These are phyloP conservation scores for Strigamia crassipes DNA, from an alignment of 2,888 invertebrate species.

Conservation along the genomic window DNA sequence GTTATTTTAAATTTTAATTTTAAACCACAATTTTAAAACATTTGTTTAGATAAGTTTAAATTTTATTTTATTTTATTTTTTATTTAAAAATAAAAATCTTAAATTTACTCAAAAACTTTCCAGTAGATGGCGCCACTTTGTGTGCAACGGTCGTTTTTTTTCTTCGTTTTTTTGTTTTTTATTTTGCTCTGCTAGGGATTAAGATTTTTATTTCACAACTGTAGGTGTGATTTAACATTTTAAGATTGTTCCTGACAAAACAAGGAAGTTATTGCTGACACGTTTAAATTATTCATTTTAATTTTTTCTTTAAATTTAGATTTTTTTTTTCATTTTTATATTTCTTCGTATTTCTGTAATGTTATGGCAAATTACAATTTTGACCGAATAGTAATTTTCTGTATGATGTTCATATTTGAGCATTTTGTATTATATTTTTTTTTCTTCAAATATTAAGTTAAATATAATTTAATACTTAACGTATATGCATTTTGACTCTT, in stretches of 20 bases:
- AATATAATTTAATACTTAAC: too few species aligned
- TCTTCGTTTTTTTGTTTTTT: background rate
- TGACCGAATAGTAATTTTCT: background rate
- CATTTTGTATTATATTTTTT: too few species aligned
- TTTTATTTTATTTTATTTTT: background rate
- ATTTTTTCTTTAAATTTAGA: background rate
- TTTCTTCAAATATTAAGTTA: too few species aligned
- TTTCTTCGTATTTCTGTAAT: background rate
- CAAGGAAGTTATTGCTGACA: background rate
- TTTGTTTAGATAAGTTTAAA: background rate
- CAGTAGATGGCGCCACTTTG: slow-evolving; percentile 8
- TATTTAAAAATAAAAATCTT: background rate
- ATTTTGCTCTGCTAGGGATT: too few species aligned
- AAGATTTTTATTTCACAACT: background rate
- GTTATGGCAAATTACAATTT: background rate
- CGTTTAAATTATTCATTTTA: background rate
- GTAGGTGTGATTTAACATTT: background rate
- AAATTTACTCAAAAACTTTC: background rate
- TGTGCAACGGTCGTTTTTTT: background rate
- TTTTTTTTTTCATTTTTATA: background rate
- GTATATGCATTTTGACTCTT: too few species aligned
- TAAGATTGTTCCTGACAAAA: background rate
- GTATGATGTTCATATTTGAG: background rate
- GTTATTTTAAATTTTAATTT: too few species aligned
- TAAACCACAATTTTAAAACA: background rate